phyloP scores from a whole-genome alignment of 2,113 vertebrate genomes.

The Alces alces region DNA sequence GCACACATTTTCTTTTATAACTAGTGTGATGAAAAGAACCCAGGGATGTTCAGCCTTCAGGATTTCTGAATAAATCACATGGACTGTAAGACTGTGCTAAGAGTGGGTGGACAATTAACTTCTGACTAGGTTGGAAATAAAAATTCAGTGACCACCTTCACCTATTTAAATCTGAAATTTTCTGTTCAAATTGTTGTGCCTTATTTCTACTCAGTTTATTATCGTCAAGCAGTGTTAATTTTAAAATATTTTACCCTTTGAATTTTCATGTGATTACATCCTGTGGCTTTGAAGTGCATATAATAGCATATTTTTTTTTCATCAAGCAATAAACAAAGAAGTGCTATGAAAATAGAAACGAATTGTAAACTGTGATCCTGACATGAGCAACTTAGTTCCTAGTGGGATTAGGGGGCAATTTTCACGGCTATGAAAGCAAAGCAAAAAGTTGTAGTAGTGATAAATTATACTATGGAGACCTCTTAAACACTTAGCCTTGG shows the following conservation, averaged over 20 bases:
- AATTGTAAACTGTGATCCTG: background rate
- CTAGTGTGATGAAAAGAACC: background rate
- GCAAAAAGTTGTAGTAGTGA: slow-evolving; percentile 62
- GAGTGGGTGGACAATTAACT: background rate
- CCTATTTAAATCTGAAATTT: background rate
- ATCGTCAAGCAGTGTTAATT: background rate
- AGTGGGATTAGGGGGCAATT: slow-evolving; percentile 48
- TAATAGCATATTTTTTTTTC: background rate
- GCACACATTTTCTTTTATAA: background rate
- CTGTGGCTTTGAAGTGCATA: background rate
- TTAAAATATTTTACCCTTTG: slow-evolving; percentile 31
- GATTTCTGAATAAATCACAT: slow-evolving; percentile 3
- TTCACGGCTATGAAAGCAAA: slow-evolving; percentile 63
- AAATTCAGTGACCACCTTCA: background rate
- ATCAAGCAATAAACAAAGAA: slow-evolving; percentile 39
- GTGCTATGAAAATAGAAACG: slow-evolving; percentile 16
- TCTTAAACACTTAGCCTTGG: slow-evolving; percentile 65
- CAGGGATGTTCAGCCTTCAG: background rate
- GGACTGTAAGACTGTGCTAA: background rate
- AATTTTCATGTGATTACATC: background rate
- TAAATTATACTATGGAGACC: slow-evolving; percentile 63
- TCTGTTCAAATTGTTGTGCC: background rate
- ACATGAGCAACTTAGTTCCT: slow-evolving; percentile 36
- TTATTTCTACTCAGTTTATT: background rate
- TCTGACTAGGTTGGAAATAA: slow-evolving; percentile 23